phyloP scores from a whole-genome alignment of 2,797 vertebrate genomes.

The Rhabdomys pumilio region DNA sequence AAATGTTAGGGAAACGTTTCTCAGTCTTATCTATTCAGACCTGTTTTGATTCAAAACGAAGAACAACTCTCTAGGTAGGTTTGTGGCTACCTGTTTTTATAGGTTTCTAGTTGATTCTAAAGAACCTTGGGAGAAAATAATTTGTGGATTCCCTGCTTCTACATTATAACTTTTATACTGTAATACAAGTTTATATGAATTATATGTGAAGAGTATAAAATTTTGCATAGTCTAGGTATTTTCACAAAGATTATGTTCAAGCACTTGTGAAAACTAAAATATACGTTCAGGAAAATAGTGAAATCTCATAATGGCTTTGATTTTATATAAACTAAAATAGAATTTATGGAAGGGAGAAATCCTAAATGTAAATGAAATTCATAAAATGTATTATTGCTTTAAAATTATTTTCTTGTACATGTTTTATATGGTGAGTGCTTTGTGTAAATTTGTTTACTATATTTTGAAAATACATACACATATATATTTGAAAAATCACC shows the following conservation, averaged over 20 bases:
- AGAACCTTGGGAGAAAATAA: slow-evolving; percentile 19
- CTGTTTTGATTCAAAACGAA: slow-evolving; percentile 44
- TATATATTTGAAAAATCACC: not conserved
- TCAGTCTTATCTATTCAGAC: slow-evolving; percentile 44
- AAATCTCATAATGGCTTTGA: slow-evolving; percentile 44
- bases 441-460: slow-evolving; percentile 58
- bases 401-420: slow-evolving; percentile 43
- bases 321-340: slow-evolving; percentile 67
- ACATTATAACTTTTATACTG: slow-evolving; percentile 45
- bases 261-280: slow-evolving; percentile 52
- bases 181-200: slow-evolving; percentile 47
- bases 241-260: slow-evolving; percentile 57
- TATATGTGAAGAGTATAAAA: slow-evolving; percentile 48
- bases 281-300: slow-evolving; percentile 28
- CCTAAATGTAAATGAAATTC: slow-evolving; percentile 65
- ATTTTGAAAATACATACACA: not conserved
- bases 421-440: slow-evolving; percentile 63
- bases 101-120: slow-evolving; percentile 41
- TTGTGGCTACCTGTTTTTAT: slow-evolving; percentile 58
- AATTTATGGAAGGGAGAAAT: slow-evolving; percentile 49
- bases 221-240: slow-evolving; percentile 46
- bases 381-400: slow-evolving; percentile 3
- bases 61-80: not conserved
- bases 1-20: not conserved
- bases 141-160: slow-evolving; percentile 24